Evolutionary conservation across 2,888 invertebrate species (phyloP), one percentile per base, ranked within the genome.

Genomic region (Drosophila neonasuta): DNA sequence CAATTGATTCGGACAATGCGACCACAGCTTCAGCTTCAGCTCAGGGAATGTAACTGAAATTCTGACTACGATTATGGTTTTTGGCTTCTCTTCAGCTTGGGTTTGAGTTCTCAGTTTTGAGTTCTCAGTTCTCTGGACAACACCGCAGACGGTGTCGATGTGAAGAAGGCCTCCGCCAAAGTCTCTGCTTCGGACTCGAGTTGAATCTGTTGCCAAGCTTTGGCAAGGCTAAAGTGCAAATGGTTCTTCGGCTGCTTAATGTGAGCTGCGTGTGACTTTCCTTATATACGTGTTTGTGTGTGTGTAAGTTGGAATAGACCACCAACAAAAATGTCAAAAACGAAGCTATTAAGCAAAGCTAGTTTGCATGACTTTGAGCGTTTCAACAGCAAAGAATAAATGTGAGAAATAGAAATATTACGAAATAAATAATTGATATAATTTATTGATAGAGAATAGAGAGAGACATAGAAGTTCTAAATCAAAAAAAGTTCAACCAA

Each of bases 1-100:
- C 85, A 82, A 82, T 85, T 80, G 83, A 83, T 83, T 86, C 71
- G 73, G 86, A 86, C 82, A 83, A 80, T 83, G 77, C 74, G 69
- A 68, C 68, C 79, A 74, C 62, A 72, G 56, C 64, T 39, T 62
- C 54, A 44, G 59, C 34, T 30, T 30, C 32, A 32, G 32, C 32
- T 32, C 41, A 17, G 60, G 34, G 54, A 42, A 29, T 66, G 54
- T 10, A 42, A 29, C 34, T 56, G 15, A 42, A 34, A 39, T 44
- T 51, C 39, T 11, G 46, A 29, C 30, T 56, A 20, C 46, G 39
- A 39, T 48, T 51, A 32, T 11, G 49, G 11, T 5, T 24, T 48
- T 48, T 50, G 44, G 39, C 5, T 15, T 32, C 13, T 42, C 29
- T 6, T 45, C 39, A 45, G 45, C 3, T n/a, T 39, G 46, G 55